These are phyloP conservation scores for Rhadinocentrus ornatus DNA, from an alignment of 2,797 vertebrate species.

Conservation along the genomic window DNA sequence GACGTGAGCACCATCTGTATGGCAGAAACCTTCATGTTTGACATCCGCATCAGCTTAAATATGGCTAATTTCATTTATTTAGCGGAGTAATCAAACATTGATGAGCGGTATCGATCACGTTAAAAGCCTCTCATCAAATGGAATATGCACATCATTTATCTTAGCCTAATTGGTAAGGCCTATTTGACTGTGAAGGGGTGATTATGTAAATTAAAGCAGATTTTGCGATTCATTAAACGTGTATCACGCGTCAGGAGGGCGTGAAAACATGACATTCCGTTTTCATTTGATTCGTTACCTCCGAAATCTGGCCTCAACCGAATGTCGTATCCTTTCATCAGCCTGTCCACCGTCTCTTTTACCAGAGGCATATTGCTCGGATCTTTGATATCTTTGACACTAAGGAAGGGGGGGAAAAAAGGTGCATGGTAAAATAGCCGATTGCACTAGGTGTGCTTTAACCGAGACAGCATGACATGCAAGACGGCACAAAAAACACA, in stretches of 20 bases:
- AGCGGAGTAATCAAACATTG: constrained; percentile 61
- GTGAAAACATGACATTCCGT: constrained; percentile 70
- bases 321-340: constrained; percentile 99
- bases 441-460: constrained; percentile 56
- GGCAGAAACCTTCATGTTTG: constrained; percentile 30
- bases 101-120: constrained; percentile 70
- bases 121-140: constrained; percentile 59
- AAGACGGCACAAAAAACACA: constrained; percentile 21
- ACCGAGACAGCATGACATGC: constrained; percentile 63
- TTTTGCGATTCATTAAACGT: constrained; percentile 80
- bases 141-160: constrained; percentile 58
- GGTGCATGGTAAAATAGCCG: constrained; percentile 57
- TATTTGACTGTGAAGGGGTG: constrained; percentile 65
- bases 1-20: constrained; percentile 53
- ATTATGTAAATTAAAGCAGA: constrained; percentile 76
- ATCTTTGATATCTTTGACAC: constrained; percentile 94
- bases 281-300: constrained; percentile 85
- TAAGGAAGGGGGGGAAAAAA: constrained; percentile 56
- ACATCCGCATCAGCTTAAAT: constrained; percentile 42
- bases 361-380: constrained; percentile 99
- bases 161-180: constrained; percentile 59
- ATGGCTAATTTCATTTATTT: constrained; percentile 48
- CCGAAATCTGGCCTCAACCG: constrained; percentile 99
- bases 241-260: constrained; percentile 72
- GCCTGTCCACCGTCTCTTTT: constrained; percentile 98